Percentiles rank a stretch among this genome's conserved stretches.
Evolutionary conservation across 2,113 vertebrate genomes (phyloP).

Genomic region (Macquaria australasica): DNA sequence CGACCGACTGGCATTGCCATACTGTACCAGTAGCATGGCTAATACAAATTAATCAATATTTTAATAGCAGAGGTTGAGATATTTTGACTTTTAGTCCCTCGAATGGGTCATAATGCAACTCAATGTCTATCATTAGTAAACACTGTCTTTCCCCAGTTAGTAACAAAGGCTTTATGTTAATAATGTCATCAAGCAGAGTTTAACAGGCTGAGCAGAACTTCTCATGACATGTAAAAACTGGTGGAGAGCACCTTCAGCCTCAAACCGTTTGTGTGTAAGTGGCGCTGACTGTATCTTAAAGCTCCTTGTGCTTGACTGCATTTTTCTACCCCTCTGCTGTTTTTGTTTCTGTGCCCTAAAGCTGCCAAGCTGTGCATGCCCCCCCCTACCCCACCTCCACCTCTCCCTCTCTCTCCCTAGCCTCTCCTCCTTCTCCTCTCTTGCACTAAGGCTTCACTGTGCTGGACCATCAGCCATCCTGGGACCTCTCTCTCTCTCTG

Average conservation of each 20-base stretch:
- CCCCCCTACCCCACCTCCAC: no score
- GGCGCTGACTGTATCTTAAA: background rate
- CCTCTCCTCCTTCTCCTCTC: no score
- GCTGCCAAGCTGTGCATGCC: no score
- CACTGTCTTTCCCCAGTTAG: no score
- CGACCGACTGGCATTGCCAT: background rate
- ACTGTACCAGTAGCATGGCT: background rate
- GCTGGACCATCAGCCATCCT: no score
- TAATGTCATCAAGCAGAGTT: no score
- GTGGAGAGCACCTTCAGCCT: background rate
- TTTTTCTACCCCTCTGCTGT: no score
- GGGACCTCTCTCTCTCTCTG: no score
- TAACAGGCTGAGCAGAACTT: background rate
- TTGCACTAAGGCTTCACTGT: no score
- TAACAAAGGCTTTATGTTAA: background rate
- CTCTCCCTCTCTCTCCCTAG: no score
- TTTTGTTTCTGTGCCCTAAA: no score
- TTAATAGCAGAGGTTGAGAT: background rate
- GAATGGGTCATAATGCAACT: background rate
- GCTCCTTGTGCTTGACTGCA: background rate
- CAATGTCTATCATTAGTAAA: background rate
- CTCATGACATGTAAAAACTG: background rate
- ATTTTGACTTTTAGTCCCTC: background rate
- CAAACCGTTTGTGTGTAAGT: background rate
- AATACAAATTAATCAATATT: background rate